These are phyloP conservation scores for Penelope pileata DNA, from an alignment of 2,113 vertebrate genomes.

Conservation along the genomic window DNA sequence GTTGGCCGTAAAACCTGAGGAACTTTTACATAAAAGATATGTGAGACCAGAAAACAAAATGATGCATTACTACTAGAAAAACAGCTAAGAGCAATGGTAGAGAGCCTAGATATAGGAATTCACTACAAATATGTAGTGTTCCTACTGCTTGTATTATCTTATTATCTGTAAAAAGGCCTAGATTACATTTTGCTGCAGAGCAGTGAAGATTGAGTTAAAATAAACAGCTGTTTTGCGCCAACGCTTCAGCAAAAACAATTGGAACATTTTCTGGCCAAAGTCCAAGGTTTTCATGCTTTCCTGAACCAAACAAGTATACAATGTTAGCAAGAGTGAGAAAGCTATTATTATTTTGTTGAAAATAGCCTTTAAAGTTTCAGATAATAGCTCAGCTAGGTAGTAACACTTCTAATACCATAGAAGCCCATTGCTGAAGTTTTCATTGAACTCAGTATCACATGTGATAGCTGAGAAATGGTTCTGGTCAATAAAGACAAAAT, in stretches of 20 bases:
- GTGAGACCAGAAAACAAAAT: background rate
- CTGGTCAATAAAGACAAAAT: constrained; percentile 1
- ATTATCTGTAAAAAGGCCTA: background rate
- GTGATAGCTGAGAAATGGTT: background rate
- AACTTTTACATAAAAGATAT: background rate
- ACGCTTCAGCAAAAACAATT: constrained; percentile 36
- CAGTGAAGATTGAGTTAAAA: constrained; percentile 18
- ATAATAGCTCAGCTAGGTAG: background rate
- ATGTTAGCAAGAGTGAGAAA: background rate
- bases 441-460: background rate
- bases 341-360: background rate
- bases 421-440: background rate
- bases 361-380: background rate
- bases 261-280: background rate
- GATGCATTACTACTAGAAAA: background rate
- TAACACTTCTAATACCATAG: background rate
- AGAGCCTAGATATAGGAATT: background rate
- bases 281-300: background rate
- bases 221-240: background rate
- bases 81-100: background rate
- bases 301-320: background rate
- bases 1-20: background rate
- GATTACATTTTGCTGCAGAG: background rate
- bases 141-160: background rate
- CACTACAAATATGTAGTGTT: background rate